A percentile compares a stretch with the other conserved stretches of the same genome.
Conservation (phyloP, 1,140 invertebrate genomes). For the Solen grandis region DNA sequence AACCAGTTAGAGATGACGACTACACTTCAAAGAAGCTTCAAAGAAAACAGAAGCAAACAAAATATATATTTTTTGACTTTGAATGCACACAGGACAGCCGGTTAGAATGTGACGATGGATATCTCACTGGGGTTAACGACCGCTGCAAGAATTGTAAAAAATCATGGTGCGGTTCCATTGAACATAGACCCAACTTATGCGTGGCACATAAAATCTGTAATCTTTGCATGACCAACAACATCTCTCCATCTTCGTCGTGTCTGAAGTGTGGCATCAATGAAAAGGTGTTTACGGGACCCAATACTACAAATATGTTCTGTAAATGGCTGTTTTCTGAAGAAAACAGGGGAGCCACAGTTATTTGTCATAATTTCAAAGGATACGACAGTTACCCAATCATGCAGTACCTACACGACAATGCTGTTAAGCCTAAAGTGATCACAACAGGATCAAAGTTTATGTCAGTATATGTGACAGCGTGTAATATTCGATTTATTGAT, state of each 20-base stretch:
- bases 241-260: background rate
- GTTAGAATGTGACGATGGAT: constrained; percentile 9
- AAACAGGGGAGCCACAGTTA: background rate
- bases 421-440: constrained; percentile 5
- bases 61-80: too few relatives aligned
- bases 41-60: too few relatives aligned
- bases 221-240: background rate
- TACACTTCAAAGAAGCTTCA: background rate
- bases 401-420: constrained; percentile 8
- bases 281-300: background rate
- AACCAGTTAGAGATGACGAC: constrained; percentile 24
- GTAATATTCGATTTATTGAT: constrained; percentile 18
- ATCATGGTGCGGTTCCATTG: constrained; percentile 4
- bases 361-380: constrained; percentile 24
- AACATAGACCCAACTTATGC: constrained; percentile 24
- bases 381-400: constrained; percentile 18
- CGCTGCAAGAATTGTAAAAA: constrained; percentile 1
- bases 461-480: background rate
- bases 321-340: constrained; percentile 10
- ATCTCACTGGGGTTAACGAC: background rate
- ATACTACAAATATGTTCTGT: background rate
- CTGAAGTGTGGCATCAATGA: background rate
- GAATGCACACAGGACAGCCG: constrained; percentile 52
- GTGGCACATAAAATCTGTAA: constrained; percentile 25
- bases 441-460: constrained; percentile 21